These are phyloP conservation scores for Diploptera punctata DNA, from an alignment of 2,888 invertebrate species.

Conservation along the genomic window DNA sequence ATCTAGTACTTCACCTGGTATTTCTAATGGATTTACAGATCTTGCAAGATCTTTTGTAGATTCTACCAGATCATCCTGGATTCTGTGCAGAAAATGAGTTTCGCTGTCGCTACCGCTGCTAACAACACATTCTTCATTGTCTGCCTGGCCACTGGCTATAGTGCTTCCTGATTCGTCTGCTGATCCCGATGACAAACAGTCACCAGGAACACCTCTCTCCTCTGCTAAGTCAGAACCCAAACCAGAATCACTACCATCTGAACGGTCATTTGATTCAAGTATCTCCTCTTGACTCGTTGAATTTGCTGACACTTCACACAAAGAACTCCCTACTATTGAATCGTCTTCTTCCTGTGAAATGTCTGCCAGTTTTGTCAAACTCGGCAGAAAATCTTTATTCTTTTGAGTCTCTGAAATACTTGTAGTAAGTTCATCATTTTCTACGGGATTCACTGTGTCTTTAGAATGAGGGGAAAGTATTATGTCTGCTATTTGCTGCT, in stretches of 20 bases:
- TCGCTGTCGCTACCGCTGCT: conserved; percentile 58
- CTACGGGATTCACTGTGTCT: background rate
- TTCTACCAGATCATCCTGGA: conserved; percentile 54
- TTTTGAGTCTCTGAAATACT: background rate
- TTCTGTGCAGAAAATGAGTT: conserved; percentile 59
- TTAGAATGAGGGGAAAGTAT: background rate
- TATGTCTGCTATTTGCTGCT: too few relatives aligned
- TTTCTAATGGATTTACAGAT: conserved; percentile 9
- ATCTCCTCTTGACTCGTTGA: conserved; percentile 37
- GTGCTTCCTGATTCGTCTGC: conserved; percentile 48
- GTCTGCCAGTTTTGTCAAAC: background rate
- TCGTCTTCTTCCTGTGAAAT: conserved; percentile 34
- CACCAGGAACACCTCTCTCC: conserved; percentile 51
- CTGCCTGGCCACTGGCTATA: conserved; percentile 46
- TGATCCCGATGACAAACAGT: conserved; percentile 49
- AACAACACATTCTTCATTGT: conserved; percentile 9
- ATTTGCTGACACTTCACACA: conserved; percentile 33
- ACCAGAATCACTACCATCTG: conserved; percentile 86
- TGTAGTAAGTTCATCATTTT: background rate
- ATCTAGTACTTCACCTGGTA: conserved; percentile 7
- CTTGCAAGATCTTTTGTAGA: conserved; percentile 28
- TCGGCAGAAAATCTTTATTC: background rate
- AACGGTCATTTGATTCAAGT: conserved; percentile 55
- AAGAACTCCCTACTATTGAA: conserved; percentile 34
- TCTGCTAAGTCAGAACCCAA: conserved; percentile 77